phyloP scores from a whole-genome alignment of 2,888 invertebrate genomes.

The Sinotaia quadrata region DNA sequence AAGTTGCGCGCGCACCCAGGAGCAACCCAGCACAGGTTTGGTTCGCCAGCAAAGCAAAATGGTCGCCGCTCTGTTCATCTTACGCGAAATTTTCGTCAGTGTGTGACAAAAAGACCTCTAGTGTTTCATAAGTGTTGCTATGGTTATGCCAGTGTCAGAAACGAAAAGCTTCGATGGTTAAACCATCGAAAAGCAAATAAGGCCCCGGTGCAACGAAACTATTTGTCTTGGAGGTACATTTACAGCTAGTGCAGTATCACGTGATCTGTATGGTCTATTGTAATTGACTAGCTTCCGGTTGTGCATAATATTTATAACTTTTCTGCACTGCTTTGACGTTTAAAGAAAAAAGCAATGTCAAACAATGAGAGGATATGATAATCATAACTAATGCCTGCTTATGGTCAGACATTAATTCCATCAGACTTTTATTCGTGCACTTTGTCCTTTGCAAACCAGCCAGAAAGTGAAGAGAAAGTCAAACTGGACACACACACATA shows the following conservation, averaged over 20 bases:
- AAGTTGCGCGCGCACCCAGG: not conserved
- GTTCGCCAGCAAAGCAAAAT: not conserved
- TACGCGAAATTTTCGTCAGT: not conserved
- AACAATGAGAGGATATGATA: no score
- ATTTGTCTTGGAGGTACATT: constrained; percentile 19
- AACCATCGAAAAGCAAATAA: constrained; percentile 16
- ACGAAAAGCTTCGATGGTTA: constrained; percentile 8
- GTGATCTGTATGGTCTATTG: no score
- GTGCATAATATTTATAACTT: no score
- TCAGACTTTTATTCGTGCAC: no score
- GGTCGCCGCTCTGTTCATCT: not conserved
- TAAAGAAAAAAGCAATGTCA: no score
- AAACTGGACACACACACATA: no score
- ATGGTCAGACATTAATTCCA: no score
- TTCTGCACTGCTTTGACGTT: no score
- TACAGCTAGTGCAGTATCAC: constrained; percentile 24
- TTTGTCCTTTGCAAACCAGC: no score
- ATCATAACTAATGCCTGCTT: no score
- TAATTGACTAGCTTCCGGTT: no score
- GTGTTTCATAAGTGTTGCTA: constrained; percentile 22
- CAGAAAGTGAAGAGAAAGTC: no score
- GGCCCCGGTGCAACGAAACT: not conserved
- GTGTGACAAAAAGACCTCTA: constrained; percentile 10
- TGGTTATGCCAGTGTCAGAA: constrained; percentile 16
- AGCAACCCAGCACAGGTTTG: not conserved